Evolutionary conservation across 2,888 invertebrate species (phyloP), one percentile per base, ranked within the genome.

Genomic region (Phortica magna): DNA sequence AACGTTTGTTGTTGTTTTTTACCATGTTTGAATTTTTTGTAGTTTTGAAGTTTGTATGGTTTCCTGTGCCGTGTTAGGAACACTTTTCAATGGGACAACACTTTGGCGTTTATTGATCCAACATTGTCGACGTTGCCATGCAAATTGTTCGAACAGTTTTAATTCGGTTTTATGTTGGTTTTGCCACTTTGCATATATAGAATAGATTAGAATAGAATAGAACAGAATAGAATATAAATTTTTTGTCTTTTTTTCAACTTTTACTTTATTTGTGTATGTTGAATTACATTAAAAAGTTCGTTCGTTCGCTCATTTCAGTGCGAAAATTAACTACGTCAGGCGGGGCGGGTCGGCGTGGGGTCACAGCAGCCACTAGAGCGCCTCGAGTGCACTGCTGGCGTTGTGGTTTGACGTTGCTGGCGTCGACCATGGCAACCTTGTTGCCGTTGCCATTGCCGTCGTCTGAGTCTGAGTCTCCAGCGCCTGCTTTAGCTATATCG

Each of bases 61-160:
- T 61, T 6, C 31, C 57, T 17, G 48, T 74, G 74, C 57, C 17
- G 55, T 70, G 48, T 19, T 42, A 55, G 12, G 10, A 17, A 68
- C 39, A 17, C 42, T 31, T 71, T 71, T 31, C 48, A 31, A 65
- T 74, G 53, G 22, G 17, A 64, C 22, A 17, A 39, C 59, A n/a
- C 59, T 59, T 53, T 59, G 4, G 17, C 59, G 59, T 19, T n/a
- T 59, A 59, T 59, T 19, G 59, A 59, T 59, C 59, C 19, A 59
- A 59, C 59, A n/a, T 53, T 53, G 59, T 19, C 64, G 10, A 64
- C 64, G 64, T 39, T 65, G n/a, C 65, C 64, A 64, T 31, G n/a
- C 59, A 59, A 19, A 7, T 59, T 59, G n/a, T 59, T 59, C 48
- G 14, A 48, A 48, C 14, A 48, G 59, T 59, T 59, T 59, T 59